Evolutionary conservation across 2,113 vertebrate genomes (phyloP).

Genomic region (Chrysemys picta): DNA sequence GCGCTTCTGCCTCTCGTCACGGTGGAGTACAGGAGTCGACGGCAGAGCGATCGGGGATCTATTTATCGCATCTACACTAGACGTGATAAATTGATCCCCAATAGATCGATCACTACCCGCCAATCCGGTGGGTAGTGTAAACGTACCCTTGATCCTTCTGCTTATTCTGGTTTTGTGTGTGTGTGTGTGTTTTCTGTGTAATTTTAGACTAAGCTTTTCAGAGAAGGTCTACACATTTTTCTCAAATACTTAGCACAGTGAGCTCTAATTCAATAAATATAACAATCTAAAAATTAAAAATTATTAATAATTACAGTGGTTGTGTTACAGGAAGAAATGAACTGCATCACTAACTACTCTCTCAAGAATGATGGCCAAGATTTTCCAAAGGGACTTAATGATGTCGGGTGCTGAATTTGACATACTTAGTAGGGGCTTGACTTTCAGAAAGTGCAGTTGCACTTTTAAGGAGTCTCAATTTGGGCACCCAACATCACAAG

Average conservation of each 20-base stretch:
- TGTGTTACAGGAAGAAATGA: neutral
- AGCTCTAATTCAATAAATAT: neutral
- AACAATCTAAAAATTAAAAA: neutral
- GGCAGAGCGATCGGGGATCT: too few relatives aligned
- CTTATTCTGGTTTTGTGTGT: neutral
- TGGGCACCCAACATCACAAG: neutral
- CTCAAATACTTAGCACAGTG: neutral
- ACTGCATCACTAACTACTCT: neutral
- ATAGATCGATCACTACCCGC: too few relatives aligned
- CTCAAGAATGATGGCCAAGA: neutral
- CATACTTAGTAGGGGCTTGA: neutral
- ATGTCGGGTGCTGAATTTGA: neutral
- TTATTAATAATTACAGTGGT: neutral
- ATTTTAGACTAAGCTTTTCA: neutral
- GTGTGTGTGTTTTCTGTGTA: neutral
- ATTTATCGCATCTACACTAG: too few relatives aligned
- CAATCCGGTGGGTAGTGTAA: too few relatives aligned
- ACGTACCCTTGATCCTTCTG: neutral
- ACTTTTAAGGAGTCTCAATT: neutral
- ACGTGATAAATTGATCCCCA: too few relatives aligned
- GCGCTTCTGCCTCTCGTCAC: too few relatives aligned
- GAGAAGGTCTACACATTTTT: neutral
- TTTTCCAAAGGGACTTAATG: neutral
- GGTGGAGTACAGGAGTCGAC: too few relatives aligned
- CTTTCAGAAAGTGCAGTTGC: neutral